A percentile compares a stretch with the other conserved stretches of the same genome.
Evolutionary conservation across 2,888 invertebrate species (phyloP).

Genomic region (Hypercompe scribonia): DNA sequence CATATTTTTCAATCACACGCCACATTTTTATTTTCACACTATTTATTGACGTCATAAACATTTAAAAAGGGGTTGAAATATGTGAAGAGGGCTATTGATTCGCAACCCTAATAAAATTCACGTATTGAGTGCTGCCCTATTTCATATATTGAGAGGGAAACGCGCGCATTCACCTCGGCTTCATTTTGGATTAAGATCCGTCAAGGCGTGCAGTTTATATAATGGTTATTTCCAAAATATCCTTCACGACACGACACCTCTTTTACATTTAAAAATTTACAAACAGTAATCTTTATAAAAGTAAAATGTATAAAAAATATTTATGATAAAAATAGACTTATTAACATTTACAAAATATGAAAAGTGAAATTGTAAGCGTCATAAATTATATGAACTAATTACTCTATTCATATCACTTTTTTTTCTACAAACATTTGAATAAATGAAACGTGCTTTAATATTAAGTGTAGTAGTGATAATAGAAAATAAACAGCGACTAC

Average conservation of each 20-base stretch:
- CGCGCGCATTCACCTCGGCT: constrained; percentile 65
- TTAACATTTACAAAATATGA: constrained; percentile 10
- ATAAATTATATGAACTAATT: constrained; percentile 3
- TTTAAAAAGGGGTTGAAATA: constrained; percentile 66
- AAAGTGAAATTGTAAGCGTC: constrained; percentile 11
- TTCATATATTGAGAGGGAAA: constrained; percentile 75
- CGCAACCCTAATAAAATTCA: constrained; percentile 82
- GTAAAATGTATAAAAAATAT: neutral
- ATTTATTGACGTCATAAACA: constrained; percentile 60
- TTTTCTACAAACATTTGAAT: neutral
- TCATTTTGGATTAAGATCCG: constrained; percentile 67
- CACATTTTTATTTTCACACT: constrained; percentile 54
- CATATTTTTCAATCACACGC: constrained; percentile 54
- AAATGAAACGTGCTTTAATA: neutral
- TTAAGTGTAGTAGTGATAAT: neutral
- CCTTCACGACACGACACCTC: constrained; percentile 18
- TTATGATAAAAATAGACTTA: neutral
- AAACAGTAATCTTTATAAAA: neutral
- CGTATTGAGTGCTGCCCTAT: constrained; percentile 75
- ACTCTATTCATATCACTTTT: neutral
- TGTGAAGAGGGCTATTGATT: constrained; percentile 75
- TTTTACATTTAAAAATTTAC: neutral
- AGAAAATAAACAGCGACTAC: neutral
- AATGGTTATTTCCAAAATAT: constrained; percentile 38
- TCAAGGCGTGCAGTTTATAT: constrained; percentile 64